These are phyloP conservation scores for Mirounga angustirostris DNA, from an alignment of 2,113 vertebrate species.

Conservation along the genomic window DNA sequence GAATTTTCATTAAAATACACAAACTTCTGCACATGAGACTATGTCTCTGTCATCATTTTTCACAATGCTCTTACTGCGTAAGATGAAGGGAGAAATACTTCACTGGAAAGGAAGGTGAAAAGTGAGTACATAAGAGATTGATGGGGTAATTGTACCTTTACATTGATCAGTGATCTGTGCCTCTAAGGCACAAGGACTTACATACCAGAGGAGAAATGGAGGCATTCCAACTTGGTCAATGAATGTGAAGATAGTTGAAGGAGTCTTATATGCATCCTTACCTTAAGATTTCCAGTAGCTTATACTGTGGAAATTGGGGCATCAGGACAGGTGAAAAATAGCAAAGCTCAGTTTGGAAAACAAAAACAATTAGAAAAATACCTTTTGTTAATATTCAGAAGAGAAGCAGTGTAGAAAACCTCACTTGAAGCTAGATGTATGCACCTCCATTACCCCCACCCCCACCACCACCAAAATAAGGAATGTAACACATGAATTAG, in stretches of 20 bases:
- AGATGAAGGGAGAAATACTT: not conserved
- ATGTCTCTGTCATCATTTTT: not conserved
- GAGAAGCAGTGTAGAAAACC: not conserved
- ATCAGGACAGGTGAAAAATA: not conserved
- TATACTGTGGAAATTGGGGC: not conserved
- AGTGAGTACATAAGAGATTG: not conserved
- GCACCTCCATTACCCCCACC: not conserved
- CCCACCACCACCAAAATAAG: not conserved
- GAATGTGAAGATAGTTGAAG: not conserved
- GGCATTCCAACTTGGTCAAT: not conserved
- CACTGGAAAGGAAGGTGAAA: not conserved
- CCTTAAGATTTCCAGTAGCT: not conserved
- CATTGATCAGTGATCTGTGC: not conserved
- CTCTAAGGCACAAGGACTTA: not conserved
- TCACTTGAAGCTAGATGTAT: not conserved
- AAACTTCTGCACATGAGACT: not conserved
- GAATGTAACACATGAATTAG: not conserved
- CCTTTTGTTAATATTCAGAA: constrained; percentile 40
- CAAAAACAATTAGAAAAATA: not conserved
- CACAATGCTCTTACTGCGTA: not conserved
- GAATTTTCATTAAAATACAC: not conserved
- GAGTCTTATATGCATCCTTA: not conserved
- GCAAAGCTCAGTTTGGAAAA: not conserved
- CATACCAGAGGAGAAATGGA: not conserved
- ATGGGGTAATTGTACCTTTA: not conserved